phyloP scores from a whole-genome alignment of 2,797 vertebrate species.

The Setipinna tenuifilis region DNA sequence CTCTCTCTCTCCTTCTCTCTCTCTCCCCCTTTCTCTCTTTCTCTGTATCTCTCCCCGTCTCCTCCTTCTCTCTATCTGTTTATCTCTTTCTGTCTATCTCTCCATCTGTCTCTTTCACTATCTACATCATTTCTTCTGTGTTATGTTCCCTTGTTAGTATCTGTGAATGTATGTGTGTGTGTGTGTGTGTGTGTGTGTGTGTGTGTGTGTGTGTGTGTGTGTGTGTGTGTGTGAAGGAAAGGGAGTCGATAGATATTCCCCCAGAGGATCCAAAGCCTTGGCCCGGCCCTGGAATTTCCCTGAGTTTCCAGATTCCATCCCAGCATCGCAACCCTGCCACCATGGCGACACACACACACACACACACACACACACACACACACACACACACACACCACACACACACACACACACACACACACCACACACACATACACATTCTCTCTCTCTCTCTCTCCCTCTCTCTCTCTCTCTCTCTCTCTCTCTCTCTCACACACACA shows the following conservation, averaged over 20 bases:
- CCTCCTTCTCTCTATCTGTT: not conserved
- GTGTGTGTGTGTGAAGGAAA: slow-evolving; percentile 28
- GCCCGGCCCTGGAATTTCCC: slow-evolving; percentile 76
- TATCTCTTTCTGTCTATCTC: not conserved
- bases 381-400: not conserved
- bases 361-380: not conserved
- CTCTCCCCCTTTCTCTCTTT: not conserved
- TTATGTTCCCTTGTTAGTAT: not conserved
- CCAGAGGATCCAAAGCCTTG: slow-evolving; percentile 54
- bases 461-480: not conserved
- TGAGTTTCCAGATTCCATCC: slow-evolving; percentile 62
- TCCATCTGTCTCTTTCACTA: slow-evolving; percentile 10
- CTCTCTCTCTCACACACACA: not conserved
- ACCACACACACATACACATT: no score
- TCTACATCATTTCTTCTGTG: not conserved
- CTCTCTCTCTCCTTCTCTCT: slow-evolving; percentile 19
- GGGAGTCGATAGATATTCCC: slow-evolving; percentile 56
- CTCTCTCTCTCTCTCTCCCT: not conserved
- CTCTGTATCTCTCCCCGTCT: not conserved
- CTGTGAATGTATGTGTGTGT: no score
- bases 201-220: slow-evolving; percentile 22
- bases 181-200: slow-evolving; percentile 15
- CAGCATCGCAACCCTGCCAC: slow-evolving; percentile 16
- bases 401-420: not conserved
- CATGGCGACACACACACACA: not conserved